Percentiles rank a stretch among this genome's conserved stretches.
Conservation (phyloP, 2,888 invertebrate genomes). For the Polydrusus tereticollis region DNA sequence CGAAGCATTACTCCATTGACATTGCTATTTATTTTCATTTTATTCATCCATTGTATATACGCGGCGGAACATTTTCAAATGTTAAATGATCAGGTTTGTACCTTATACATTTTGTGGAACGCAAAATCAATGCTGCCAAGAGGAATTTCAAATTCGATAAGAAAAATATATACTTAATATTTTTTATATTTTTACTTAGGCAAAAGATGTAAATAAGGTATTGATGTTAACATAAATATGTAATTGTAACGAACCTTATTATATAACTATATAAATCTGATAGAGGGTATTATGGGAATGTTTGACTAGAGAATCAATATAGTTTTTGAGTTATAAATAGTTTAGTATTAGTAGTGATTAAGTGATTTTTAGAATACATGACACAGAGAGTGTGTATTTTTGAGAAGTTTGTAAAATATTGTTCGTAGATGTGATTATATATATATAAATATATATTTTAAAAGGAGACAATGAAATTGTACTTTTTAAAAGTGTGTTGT, state of each 20-base stretch:
- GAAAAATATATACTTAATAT: not conserved
- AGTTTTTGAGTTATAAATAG: not conserved
- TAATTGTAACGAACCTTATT: not conserved
- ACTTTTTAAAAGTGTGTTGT: slow-evolving; percentile 26
- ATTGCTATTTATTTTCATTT: slow-evolving; percentile 38
- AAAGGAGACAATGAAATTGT: slow-evolving; percentile 11
- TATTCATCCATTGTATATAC: slow-evolving; percentile 29
- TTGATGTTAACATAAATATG: not conserved
- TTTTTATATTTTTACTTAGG: not conserved
- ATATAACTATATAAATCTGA: not conserved
- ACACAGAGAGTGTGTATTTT: slow-evolving; percentile 11
- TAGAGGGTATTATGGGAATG: not conserved
- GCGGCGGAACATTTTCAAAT: slow-evolving; percentile 6
- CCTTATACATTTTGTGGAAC: slow-evolving; percentile 7
- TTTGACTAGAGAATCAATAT: not conserved
- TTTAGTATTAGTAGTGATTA: slow-evolving; percentile 14
- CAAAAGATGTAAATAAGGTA: not conserved
- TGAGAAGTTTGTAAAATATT: slow-evolving; percentile 34
- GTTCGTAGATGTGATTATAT: slow-evolving; percentile 32
- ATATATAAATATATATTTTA: slow-evolving; percentile 11
- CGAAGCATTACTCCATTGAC: not conserved
- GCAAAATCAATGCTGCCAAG: not conserved
- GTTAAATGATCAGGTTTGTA: slow-evolving; percentile 1
- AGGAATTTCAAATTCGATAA: not conserved
- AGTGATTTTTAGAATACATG: slow-evolving; percentile 34